phyloP scores from a whole-genome alignment of 2,113 vertebrate genomes.

The Channa argus region DNA sequence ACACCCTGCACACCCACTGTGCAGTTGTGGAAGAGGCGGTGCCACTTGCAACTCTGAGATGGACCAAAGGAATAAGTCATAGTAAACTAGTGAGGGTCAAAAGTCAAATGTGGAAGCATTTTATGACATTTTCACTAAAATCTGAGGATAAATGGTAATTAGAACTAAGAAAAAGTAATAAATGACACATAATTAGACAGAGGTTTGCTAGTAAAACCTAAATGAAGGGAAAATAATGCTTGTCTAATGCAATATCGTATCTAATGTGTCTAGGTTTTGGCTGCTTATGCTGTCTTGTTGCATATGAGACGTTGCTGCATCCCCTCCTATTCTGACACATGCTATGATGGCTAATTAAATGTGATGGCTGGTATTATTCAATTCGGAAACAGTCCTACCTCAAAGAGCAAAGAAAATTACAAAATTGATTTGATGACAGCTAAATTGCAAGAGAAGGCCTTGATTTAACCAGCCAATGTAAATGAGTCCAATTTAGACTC shows the following conservation, averaged over 20 bases:
- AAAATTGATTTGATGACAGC: conserved; percentile 97
- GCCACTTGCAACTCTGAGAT: background rate
- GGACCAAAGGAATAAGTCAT: background rate
- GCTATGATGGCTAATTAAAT: conserved; percentile 80
- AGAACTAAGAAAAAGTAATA: conserved; percentile 10
- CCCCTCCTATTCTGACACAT: conserved; percentile 65
- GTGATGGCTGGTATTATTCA: conserved; percentile 83
- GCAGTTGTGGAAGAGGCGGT: background rate
- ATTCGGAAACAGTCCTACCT: conserved; percentile 82
- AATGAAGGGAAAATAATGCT: conserved; percentile 52
- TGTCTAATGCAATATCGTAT: conserved; percentile 49
- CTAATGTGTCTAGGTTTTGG: conserved; percentile 51
- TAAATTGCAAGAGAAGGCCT: conserved; percentile 93
- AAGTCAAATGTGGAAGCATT: conserved; percentile 8
- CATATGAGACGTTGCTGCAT: conserved; percentile 53
- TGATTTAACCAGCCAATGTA: conserved; percentile 95
- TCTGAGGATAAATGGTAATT: background rate
- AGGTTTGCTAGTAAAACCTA: conserved; percentile 22
- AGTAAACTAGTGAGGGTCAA: background rate
- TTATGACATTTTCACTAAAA: background rate
- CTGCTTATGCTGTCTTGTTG: conserved; percentile 56
- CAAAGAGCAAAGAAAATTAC: conserved; percentile 84
- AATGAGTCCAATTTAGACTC: conserved; percentile 99
- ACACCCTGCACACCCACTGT: conserved; percentile 16
- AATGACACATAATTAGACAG: conserved; percentile 21